Conservation (phyloP, 2,113 vertebrate species). For the Alligator sinensis region DNA sequence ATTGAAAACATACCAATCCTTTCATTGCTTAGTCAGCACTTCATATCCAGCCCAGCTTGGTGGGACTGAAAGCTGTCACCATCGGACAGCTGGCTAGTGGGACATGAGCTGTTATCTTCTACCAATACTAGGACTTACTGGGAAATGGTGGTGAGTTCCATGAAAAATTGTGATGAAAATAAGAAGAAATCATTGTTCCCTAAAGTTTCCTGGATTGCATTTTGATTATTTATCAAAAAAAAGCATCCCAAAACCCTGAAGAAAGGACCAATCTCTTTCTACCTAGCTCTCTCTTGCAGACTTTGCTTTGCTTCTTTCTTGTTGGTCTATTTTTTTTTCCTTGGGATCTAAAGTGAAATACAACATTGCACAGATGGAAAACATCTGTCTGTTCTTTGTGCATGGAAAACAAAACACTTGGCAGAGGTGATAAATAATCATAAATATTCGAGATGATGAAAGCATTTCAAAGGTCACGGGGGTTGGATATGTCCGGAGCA, state of each 20-base stretch:
- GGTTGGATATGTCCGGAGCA: conserved; percentile 44
- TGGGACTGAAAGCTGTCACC: not conserved
- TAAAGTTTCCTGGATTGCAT: conserved; percentile 36
- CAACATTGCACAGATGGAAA: conserved; percentile 62
- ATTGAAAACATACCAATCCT: not conserved
- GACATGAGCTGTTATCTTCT: not conserved
- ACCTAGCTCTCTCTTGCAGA: not conserved
- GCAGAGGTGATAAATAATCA: conserved; percentile 66
- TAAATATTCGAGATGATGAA: conserved; percentile 67
- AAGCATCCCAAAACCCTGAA: conserved; percentile 11
- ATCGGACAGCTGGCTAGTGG: not conserved
- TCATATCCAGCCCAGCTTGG: not conserved
- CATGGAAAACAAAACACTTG: conserved; percentile 60
- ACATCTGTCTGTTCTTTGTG: conserved; percentile 65
- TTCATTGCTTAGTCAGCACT: not conserved
- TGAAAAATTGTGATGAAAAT: conserved; percentile 38
- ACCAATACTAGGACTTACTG: conserved; percentile 10
- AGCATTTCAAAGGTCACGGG: conserved; percentile 35
- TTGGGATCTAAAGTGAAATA: conserved; percentile 55
- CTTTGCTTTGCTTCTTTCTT: conserved; percentile 13
- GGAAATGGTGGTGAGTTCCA: conserved; percentile 37
- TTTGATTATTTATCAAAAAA: not conserved
- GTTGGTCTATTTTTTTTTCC: not conserved
- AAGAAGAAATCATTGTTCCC: conserved; percentile 21
- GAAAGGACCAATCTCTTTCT: not conserved